Evolutionary conservation across 2,797 vertebrate genomes (phyloP).

Genomic region (Tenualosa ilisha): DNA sequence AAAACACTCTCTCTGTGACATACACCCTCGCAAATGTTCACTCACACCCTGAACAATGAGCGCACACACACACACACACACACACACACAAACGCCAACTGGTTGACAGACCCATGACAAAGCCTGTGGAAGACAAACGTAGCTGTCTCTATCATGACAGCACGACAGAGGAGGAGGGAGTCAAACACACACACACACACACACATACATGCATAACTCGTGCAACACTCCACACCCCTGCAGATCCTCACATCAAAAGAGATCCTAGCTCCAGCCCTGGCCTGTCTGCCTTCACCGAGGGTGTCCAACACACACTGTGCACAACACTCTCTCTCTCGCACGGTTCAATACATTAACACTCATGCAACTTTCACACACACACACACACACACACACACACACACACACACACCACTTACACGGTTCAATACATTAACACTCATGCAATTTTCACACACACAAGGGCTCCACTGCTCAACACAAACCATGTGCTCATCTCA

Average conservation of each 20-base stretch:
- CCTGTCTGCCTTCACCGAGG: not conserved
- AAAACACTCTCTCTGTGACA: not conserved
- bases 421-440: not conserved
- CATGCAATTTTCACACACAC: not conserved
- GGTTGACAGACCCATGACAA: not conserved
- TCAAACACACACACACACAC: not conserved
- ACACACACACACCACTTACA: slow-evolving; percentile 8
- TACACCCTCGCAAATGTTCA: not conserved
- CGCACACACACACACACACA: not conserved
- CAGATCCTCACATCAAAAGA: slow-evolving; percentile 19
- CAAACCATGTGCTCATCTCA: not conserved
- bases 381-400: slow-evolving; percentile 25
- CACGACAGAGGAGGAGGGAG: not conserved
- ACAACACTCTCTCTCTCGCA: not conserved
- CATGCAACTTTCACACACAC: slow-evolving; percentile 17
- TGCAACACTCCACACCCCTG: slow-evolving; percentile 6
- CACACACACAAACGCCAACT: not conserved
- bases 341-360: not conserved
- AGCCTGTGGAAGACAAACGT: not conserved
- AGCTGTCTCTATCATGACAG: slow-evolving; percentile 7
- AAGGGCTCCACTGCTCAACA: not conserved
- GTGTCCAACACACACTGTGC: slow-evolving; percentile 18
- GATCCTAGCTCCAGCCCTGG: slow-evolving; percentile 3
- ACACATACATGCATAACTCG: not conserved
- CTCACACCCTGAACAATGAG: not conserved